Percentiles rank a stretch among this genome's conserved stretches.
Evolutionary conservation across 2,888 invertebrate species (phyloP).

Genomic region (Lampropteryx suffumata): DNA sequence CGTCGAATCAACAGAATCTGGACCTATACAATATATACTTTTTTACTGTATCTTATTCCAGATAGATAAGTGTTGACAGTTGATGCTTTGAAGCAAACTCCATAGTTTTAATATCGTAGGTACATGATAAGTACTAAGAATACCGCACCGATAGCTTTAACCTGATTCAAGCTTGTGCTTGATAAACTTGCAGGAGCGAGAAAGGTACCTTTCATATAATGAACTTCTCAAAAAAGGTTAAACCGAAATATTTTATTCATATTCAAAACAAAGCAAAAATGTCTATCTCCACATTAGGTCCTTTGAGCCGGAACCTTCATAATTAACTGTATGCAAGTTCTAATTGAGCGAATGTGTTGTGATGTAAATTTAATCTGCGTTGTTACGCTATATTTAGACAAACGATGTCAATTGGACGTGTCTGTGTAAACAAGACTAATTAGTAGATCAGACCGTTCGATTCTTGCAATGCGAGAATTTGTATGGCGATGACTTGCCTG

Average conservation of each 20-base stretch:
- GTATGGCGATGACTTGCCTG: no score
- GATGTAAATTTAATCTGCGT: constrained; percentile 45
- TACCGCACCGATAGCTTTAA: no score
- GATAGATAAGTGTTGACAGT: neutral
- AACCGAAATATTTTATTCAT: no score
- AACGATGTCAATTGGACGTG: constrained; percentile 32
- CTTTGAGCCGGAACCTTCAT: constrained; percentile 32
- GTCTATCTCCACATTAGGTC: constrained; percentile 16
- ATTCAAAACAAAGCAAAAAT: neutral
- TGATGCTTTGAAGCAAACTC: no score
- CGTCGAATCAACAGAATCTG: no score
- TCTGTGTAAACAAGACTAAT: constrained; percentile 21
- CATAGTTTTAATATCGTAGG: no score
- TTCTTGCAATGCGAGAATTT: neutral
- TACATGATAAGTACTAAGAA: no score
- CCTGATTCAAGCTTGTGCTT: no score
- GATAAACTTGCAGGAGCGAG: neutral
- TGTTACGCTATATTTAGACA: constrained; percentile 37
- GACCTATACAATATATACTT: no score
- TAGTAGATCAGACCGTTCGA: constrained; percentile 1
- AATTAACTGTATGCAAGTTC: constrained; percentile 35
- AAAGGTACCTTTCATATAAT: no score
- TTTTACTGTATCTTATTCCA: no score
- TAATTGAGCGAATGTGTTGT: constrained; percentile 35
- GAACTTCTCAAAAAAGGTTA: no score